Percentiles rank a stretch among this genome's conserved stretches.
These are phyloP conservation scores for Phymorhynchus buccinoides DNA, from an alignment of 1,140 invertebrate genomes.

Conservation along the genomic window DNA sequence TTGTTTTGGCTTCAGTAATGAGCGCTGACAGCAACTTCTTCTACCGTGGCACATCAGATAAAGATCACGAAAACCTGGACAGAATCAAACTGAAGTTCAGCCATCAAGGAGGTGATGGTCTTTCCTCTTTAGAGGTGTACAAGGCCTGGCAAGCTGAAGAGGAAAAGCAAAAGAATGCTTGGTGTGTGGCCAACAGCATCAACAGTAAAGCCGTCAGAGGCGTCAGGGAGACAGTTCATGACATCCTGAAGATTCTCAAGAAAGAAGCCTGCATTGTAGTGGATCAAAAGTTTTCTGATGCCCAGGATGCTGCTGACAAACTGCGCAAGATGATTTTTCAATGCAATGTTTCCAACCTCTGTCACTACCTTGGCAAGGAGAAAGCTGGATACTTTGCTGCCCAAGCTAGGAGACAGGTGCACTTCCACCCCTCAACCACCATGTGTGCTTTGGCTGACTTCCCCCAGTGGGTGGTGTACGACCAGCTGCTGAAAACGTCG, in stretches of 20 bases:
- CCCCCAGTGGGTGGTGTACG: conserved; percentile 45
- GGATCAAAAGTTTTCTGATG: conserved; percentile 46
- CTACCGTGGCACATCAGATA: conserved; percentile 66
- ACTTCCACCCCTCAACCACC: conserved; percentile 62
- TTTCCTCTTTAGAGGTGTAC: conserved; percentile 93
- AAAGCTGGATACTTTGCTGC: conserved; percentile 60
- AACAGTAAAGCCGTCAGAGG: conserved; percentile 62
- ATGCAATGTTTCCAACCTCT: conserved; percentile 47
- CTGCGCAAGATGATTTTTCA: conserved; percentile 56
- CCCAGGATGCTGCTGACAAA: conserved; percentile 27
- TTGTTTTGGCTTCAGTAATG: conserved; percentile 58
- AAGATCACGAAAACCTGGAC: conserved; percentile 80
- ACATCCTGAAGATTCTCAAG: conserved; percentile 52
- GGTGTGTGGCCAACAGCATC: conserved; percentile 63
- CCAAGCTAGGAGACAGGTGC: conserved; percentile 48
- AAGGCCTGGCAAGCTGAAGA: conserved; percentile 71
- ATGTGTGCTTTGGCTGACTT: conserved; percentile 47
- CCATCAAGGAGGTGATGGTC: conserved; percentile 89
- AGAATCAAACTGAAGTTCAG: conserved; percentile 80
- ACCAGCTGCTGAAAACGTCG: conserved; percentile 58
- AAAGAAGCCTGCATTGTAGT: conserved; percentile 53
- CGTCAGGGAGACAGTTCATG: conserved; percentile 58
- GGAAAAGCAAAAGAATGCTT: conserved; percentile 57
- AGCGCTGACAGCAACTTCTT: conserved; percentile 54
- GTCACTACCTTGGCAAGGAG: conserved; percentile 59